These are phyloP conservation scores for Loriculus beryllinus DNA, from an alignment of 2,797 vertebrate genomes.

Conservation along the genomic window DNA sequence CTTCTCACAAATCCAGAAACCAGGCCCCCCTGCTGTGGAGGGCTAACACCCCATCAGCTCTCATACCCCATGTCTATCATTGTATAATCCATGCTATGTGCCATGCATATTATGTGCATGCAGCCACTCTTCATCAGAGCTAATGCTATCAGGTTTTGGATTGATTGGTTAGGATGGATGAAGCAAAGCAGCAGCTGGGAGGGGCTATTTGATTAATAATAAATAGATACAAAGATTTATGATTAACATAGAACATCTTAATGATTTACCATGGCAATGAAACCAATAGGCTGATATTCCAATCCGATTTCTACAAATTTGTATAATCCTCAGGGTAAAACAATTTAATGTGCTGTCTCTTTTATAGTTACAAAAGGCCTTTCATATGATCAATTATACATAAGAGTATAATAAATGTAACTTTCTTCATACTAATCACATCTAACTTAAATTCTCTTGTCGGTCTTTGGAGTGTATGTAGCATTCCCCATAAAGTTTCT, in stretches of 20 bases:
- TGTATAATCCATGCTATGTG: constrained; percentile 50
- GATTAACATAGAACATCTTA: constrained; percentile 74
- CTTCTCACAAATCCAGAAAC: constrained; percentile 29
- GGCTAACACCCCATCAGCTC: constrained; percentile 44
- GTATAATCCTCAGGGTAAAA: constrained; percentile 82
- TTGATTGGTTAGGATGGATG: constrained; percentile 59
- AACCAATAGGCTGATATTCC: constrained; percentile 78
- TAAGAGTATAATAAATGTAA: constrained; percentile 83
- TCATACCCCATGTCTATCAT: constrained; percentile 34
- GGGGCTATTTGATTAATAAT: constrained; percentile 75
- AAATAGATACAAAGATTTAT: constrained; percentile 75
- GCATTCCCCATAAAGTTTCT: constrained; percentile 81
- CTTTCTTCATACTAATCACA: constrained; percentile 83
- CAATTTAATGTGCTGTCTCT: constrained; percentile 83
- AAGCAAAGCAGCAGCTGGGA: constrained; percentile 70
- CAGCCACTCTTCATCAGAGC: constrained; percentile 38
- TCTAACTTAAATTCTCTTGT: constrained; percentile 80
- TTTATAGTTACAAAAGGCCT: constrained; percentile 84
- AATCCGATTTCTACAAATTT: constrained; percentile 78
- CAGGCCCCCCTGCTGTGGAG: constrained; percentile 42
- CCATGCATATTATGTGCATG: constrained; percentile 9
- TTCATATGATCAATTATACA: constrained; percentile 83
- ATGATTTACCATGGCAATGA: constrained; percentile 79
- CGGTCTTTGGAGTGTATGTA: constrained; percentile 76
- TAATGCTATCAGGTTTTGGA: constrained; percentile 22